Evolutionary conservation across 2,888 invertebrate genomes (phyloP).

Genomic region (Rotaria magnacalcarata): DNA sequence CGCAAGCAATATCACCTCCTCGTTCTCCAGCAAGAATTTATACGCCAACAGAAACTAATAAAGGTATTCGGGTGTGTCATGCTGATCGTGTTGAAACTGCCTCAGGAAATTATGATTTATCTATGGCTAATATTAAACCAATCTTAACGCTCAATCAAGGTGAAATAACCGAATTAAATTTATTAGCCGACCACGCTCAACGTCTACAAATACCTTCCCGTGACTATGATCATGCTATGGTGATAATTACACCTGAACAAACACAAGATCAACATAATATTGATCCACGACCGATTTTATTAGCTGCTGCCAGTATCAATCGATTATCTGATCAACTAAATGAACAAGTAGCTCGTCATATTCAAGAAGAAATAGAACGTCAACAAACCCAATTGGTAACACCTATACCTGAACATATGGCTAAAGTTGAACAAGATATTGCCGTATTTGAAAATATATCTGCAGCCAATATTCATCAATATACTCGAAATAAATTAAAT

Average conservation of each 20-base stretch:
- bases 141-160: slow-evolving; percentile 9
- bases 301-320: not conserved
- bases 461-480: not conserved
- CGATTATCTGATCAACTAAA: not conserved
- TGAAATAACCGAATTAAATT: slow-evolving; percentile 3
- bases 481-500: not conserved
- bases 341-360: not conserved
- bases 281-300: not conserved
- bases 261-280: not conserved
- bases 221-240: slow-evolving; percentile 17
- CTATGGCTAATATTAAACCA: not conserved
- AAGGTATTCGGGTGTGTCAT: not conserved
- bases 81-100: not conserved
- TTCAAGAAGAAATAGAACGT: not conserved
- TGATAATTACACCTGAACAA: slow-evolving; percentile 11
- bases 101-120: not conserved
- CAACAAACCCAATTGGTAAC: not conserved
- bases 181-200: slow-evolving; percentile 23
- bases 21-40: not conserved
- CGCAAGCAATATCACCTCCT: not conserved
- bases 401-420: slow-evolving; percentile 14
- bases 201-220: not conserved
- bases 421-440: slow-evolving; percentile 29
- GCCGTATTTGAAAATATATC: not conserved
- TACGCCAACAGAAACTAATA: not conserved